These are phyloP conservation scores for Autographa pulchrina DNA, from an alignment of 2,888 invertebrate genomes.

Conservation along the genomic window DNA sequence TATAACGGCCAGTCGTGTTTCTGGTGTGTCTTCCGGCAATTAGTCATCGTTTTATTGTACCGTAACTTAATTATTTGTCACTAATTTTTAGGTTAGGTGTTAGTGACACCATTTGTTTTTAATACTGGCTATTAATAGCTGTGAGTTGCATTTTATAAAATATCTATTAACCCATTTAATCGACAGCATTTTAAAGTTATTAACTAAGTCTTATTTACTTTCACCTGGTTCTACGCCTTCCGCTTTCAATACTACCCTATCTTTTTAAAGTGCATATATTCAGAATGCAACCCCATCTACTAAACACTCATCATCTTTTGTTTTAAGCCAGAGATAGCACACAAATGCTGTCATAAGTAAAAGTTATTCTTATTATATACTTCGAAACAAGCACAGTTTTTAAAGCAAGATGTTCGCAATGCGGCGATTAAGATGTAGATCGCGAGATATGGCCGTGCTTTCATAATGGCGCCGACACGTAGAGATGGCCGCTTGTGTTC, in stretches of 20 bases:
- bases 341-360: neutral
- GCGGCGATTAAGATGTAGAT: constrained; percentile 18
- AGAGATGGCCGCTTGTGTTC: neutral
- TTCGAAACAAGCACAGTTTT: neutral
- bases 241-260: too few relatives aligned
- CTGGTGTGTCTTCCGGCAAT: constrained; percentile 2
- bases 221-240: too few relatives aligned
- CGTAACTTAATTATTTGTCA: constrained; percentile 5
- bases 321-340: too few relatives aligned
- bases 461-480: constrained; percentile 8
- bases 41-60: constrained; percentile 3
- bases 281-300: too few relatives aligned
- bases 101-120: neutral
- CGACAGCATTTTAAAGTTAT: too few relatives aligned
- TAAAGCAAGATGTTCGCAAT: constrained; percentile 12
- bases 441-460: constrained; percentile 18
- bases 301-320: too few relatives aligned
- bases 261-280: too few relatives aligned
- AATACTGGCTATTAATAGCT: neutral
- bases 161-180: too few relatives aligned
- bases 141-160: neutral
- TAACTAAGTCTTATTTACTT: too few relatives aligned
- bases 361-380: neutral
- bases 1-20: constrained; percentile 9
- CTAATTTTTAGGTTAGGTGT: neutral